These are phyloP conservation scores for Spongia lamella DNA, from an alignment of 37 sponge, comb jelly and placozoan species.

Conservation along the genomic window DNA sequence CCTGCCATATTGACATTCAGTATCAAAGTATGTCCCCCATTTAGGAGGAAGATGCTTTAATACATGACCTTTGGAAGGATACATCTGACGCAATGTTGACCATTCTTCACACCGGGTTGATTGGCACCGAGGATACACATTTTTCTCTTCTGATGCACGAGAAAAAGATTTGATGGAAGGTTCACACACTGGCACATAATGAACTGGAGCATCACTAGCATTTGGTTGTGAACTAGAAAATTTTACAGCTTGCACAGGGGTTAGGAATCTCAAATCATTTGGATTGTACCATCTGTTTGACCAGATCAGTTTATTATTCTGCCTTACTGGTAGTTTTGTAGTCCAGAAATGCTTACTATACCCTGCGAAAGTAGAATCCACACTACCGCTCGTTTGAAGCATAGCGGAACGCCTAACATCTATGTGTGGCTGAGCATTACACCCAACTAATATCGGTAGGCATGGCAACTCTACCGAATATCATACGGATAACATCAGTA, in stretches of 20 bases:
- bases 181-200: slow-evolving; percentile 57
- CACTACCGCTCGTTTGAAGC: no score
- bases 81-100: slow-evolving; percentile 86
- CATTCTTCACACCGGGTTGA: slow-evolving; percentile 75
- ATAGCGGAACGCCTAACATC: no score
- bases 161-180: slow-evolving; percentile 63
- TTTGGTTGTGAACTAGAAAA: slow-evolving; percentile 25
- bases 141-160: slow-evolving; percentile 52
- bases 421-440: no score
- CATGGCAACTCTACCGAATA: no score
- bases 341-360: slow-evolving; percentile 64
- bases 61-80: slow-evolving; percentile 75
- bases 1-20: slow-evolving; percentile 21
- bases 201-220: slow-evolving; percentile 10
- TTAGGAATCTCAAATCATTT: slow-evolving; percentile 44
- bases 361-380: slow-evolving; percentile 29
- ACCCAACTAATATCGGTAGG: no score
- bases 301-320: slow-evolving; percentile 59
- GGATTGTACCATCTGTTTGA: slow-evolving; percentile 70
- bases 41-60: slow-evolving; percentile 49
- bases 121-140: slow-evolving; percentile 19
- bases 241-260: slow-evolving; percentile 62
- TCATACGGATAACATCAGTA: no score
- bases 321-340: slow-evolving; percentile 18
- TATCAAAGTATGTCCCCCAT: slow-evolving; percentile 65